These are phyloP conservation scores for Rousettus leschenaultii DNA, from an alignment of 2,113 vertebrate genomes.

Conservation along the genomic window DNA sequence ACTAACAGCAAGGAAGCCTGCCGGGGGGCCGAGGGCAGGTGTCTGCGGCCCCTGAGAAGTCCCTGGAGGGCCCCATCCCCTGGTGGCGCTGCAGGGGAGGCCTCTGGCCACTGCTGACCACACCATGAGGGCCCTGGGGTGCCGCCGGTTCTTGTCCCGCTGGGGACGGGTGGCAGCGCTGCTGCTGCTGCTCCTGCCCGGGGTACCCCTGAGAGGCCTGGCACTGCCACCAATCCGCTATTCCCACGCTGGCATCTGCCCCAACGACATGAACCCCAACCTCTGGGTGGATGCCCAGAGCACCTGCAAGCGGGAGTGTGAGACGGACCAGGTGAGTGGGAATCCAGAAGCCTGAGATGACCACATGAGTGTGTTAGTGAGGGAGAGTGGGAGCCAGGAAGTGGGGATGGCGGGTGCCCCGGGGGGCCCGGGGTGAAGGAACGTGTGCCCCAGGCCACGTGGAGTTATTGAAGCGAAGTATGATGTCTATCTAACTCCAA, in stretches of 20 bases:
- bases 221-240: slow-evolving; percentile 86
- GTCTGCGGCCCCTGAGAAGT: neutral
- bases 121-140: slow-evolving; percentile 85
- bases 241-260: slow-evolving; percentile 95
- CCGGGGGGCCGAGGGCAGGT: slow-evolving; percentile 76
- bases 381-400: neutral
- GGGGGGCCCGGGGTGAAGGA: neutral
- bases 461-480: neutral
- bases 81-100: neutral
- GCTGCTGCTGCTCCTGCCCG: slow-evolving; percentile 77
- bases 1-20: slow-evolving; percentile 57
- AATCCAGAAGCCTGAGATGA: fast-evolving
- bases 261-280: slow-evolving; percentile 99
- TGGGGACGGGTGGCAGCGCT: slow-evolving; percentile 81
- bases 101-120: neutral
- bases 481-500: neutral
- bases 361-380: neutral
- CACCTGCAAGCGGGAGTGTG: slow-evolving; percentile 95
- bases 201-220: slow-evolving; percentile 77
- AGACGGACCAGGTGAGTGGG: slow-evolving; percentile 92
- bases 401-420: neutral
- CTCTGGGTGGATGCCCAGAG: slow-evolving; percentile 99
- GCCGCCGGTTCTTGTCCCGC: slow-evolving; percentile 86
- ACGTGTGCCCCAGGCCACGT: neutral
- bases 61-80: neutral